Conservation (phyloP, 2,888 invertebrate species). For the Druceiella hillmani region DNA sequence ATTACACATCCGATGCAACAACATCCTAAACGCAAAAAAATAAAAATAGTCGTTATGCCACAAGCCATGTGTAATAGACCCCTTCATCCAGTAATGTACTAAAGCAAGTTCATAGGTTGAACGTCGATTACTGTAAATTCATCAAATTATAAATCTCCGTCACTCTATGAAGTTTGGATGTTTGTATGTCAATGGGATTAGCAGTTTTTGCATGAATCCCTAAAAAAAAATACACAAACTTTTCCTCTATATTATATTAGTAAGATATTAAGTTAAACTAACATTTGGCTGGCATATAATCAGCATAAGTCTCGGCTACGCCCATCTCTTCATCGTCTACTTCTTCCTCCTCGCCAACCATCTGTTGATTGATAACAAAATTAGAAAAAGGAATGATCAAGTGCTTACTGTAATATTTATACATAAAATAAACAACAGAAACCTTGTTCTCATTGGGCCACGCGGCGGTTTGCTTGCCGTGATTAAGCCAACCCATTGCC, state of each 20-base stretch:
- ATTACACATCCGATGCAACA: too few species aligned
- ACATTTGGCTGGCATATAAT: constrained; percentile 97
- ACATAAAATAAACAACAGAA: not conserved
- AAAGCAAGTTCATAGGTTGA: too few species aligned
- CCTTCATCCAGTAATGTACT: too few species aligned
- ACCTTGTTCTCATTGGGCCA: not conserved
- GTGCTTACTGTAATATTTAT: constrained; percentile 13
- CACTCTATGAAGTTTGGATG: not conserved
- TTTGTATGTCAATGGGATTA: too few species aligned
- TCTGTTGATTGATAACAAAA: constrained; percentile 27
- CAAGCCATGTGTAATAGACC: too few species aligned
- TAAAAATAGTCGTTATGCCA: too few species aligned
- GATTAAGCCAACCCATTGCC: constrained; percentile 32
- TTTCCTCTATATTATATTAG: not conserved
- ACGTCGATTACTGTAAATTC: too few species aligned
- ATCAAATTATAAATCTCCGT: not conserved
- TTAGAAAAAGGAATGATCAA: constrained; percentile 9
- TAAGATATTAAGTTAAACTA: constrained; percentile 29
- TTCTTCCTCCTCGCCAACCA: constrained; percentile 65
- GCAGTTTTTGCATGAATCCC: too few species aligned
- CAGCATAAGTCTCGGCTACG: constrained; percentile 96
- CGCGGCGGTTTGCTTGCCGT: constrained; percentile 26
- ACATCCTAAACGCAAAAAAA: too few species aligned
- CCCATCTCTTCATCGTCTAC: constrained; percentile 96
- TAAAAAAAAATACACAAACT: not conserved